A percentile compares a stretch with the other conserved stretches of the same genome.
Conservation (phyloP, 2,797 vertebrate species). For the Champsocephalus gunnari region DNA sequence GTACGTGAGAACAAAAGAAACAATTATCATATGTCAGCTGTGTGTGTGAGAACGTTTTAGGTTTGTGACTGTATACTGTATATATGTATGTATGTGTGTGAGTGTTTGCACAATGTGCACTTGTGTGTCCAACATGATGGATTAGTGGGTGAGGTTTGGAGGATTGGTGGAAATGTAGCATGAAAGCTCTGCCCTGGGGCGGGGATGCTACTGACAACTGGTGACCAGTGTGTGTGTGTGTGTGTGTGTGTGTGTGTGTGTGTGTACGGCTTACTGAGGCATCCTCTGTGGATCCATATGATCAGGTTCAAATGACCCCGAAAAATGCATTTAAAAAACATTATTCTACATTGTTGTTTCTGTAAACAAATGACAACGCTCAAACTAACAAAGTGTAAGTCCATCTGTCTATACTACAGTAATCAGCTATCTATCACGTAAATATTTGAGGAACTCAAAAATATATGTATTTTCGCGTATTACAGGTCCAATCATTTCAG, state of each 20-base stretch:
- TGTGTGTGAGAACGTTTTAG: neutral
- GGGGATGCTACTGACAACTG: constrained; percentile 43
- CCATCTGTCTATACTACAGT: neutral
- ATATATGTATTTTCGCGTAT: too few species aligned
- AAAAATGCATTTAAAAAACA: constrained; percentile 12
- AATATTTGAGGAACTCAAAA: too few species aligned
- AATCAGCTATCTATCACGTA: neutral
- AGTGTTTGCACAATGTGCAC: constrained; percentile 15
- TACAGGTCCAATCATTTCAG: neutral
- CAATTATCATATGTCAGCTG: constrained; percentile 20
- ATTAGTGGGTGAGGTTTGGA: constrained; percentile 61
- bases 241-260: neutral
- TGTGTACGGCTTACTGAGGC: constrained; percentile 15
- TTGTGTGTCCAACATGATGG: constrained; percentile 62
- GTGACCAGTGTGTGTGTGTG: constrained; percentile 34
- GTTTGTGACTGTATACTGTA: constrained; percentile 4
- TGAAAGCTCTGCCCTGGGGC: constrained; percentile 67
- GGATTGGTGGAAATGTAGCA: constrained; percentile 72
- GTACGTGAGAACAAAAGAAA: constrained; percentile 16
- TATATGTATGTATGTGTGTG: neutral
- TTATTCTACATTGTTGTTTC: constrained; percentile 13
- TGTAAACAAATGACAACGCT: neutral
- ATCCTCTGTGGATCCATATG: constrained; percentile 48
- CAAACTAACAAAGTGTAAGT: neutral
- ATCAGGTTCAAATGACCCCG: constrained; percentile 26